Evolutionary conservation across 2,113 vertebrate species (phyloP).

Genomic region (Fukomys damarensis): DNA sequence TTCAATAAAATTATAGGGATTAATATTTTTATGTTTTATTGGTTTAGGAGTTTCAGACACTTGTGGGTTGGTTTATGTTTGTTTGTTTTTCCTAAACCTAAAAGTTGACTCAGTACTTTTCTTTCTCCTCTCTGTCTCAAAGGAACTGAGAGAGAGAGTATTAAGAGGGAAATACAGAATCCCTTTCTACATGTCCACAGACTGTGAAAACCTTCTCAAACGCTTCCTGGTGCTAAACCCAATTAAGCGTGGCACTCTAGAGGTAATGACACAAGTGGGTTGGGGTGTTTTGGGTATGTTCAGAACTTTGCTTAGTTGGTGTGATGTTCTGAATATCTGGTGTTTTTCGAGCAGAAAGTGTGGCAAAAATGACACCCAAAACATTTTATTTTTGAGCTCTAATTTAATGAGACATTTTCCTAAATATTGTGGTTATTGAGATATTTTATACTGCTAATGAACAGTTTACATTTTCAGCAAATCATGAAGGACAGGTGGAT

Average conservation of each 20-base stretch:
- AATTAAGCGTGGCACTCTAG: slow-evolving; percentile 97
- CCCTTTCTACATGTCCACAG: slow-evolving; percentile 99
- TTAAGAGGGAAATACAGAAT: slow-evolving; percentile 98
- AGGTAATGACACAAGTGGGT: slow-evolving; percentile 90
- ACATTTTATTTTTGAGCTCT: neutral
- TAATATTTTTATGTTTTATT: neutral
- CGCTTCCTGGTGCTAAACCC: slow-evolving; percentile 99
- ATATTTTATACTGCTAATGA: slow-evolving; percentile 42
- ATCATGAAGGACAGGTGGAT: slow-evolving; percentile 99
- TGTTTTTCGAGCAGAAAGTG: neutral
- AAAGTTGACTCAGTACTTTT: slow-evolving; percentile 40
- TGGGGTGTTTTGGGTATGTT: neutral
- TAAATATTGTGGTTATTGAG: neutral
- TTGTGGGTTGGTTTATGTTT: too few species aligned
- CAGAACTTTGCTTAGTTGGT: slow-evolving; percentile 1
- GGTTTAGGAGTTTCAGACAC: neutral
- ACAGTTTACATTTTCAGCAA: slow-evolving; percentile 89
- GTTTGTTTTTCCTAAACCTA: neutral
- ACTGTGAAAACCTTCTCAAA: slow-evolving; percentile 99
- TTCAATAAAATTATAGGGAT: neutral
- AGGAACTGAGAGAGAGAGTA: slow-evolving; percentile 98
- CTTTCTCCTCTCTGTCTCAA: slow-evolving; percentile 61
- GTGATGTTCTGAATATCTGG: neutral
- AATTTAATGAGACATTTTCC: neutral
- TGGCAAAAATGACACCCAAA: neutral